phyloP scores from a whole-genome alignment of 2,113 vertebrate species.

The Hippoglossus stenolepis region DNA sequence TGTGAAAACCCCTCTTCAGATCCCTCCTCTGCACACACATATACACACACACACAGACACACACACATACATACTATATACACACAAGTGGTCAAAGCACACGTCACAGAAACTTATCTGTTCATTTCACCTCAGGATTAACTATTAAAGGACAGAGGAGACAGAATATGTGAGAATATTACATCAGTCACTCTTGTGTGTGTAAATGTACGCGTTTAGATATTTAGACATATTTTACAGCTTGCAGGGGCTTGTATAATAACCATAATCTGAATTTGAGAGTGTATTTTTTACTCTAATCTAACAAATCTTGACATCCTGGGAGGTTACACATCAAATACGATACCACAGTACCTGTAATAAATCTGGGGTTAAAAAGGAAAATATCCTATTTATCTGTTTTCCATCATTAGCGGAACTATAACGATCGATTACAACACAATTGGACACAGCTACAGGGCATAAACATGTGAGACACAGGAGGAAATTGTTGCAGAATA shows the following conservation, averaged over 20 bases:
- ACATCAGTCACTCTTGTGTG: too few relatives aligned
- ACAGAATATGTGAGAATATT: too few relatives aligned
- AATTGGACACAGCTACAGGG: neutral
- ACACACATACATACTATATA: neutral
- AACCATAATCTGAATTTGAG: too few relatives aligned
- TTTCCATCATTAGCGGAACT: constrained; percentile 10
- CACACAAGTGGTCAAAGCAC: neutral
- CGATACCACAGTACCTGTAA: neutral
- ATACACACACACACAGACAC: neutral
- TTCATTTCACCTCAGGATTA: constrained; percentile 6
- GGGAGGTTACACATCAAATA: neutral
- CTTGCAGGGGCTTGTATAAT: too few relatives aligned
- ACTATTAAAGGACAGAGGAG: neutral
- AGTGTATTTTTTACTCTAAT: neutral
- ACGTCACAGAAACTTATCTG: constrained; percentile 8
- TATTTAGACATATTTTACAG: too few relatives aligned
- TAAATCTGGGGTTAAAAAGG: neutral
- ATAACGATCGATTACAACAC: neutral
- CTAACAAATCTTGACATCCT: neutral
- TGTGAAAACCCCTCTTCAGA: neutral
- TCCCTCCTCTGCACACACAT: neutral
- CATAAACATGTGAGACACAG: neutral
- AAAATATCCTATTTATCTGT: neutral
- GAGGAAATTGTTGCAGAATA: constrained; percentile 6
- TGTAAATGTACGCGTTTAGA: too few relatives aligned